phyloP scores from a whole-genome alignment of 2,113 vertebrate genomes.

The Erythrocercus mccallii region DNA sequence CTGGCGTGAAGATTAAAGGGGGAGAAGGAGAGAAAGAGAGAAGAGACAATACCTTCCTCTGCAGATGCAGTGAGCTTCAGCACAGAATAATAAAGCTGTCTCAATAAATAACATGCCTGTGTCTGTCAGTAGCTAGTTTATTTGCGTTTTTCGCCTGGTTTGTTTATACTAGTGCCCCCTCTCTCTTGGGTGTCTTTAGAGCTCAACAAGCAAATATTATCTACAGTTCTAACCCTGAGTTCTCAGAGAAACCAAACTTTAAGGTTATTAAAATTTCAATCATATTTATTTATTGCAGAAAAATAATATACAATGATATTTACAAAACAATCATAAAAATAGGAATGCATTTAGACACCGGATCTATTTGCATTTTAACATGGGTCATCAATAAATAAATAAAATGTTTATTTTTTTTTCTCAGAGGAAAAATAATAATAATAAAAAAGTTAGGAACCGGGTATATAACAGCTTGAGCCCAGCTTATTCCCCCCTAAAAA shows the following conservation, averaged over 20 bases:
- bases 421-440: conserved; percentile 77
- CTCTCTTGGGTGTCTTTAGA: conserved; percentile 71
- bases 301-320: conserved; percentile 96
- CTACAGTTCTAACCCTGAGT: conserved; percentile 44
- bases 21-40: neutral
- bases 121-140: conserved; percentile 78
- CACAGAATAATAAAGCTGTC: conserved; percentile 75
- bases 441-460: conserved; percentile 71
- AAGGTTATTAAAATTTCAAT: conserved; percentile 78
- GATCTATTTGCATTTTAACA: conserved; percentile 91
- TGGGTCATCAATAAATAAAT: conserved; percentile 98
- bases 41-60: neutral
- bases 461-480: conserved; percentile 79
- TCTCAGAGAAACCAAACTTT: conserved; percentile 76
- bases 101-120: conserved; percentile 69
- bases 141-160: conserved; percentile 72
- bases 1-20: neutral
- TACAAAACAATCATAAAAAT: conserved; percentile 97
- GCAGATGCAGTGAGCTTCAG: conserved; percentile 23
- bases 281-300: conserved; percentile 97
- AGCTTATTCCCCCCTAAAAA: conserved; percentile 42
- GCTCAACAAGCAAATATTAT: conserved; percentile 71
- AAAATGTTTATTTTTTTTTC: conserved; percentile 83
- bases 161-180: conserved; percentile 72
- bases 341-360: conserved; percentile 94